A percentile compares a stretch with the other conserved stretches of the same genome.
phyloP scores from a whole-genome alignment of 2,113 vertebrate genomes.

The Phainopepla nitens region DNA sequence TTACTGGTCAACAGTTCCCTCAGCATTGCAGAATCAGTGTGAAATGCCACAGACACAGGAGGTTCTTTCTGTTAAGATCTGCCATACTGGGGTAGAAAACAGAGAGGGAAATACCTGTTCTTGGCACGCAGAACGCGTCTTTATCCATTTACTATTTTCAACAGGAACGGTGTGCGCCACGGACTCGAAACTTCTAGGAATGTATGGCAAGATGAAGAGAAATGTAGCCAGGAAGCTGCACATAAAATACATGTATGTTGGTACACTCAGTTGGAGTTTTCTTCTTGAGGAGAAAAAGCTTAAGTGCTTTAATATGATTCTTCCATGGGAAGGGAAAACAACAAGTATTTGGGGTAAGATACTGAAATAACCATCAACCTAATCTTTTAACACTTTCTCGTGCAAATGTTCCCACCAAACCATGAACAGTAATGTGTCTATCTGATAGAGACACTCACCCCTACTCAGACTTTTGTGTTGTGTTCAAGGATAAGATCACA shows the following conservation, averaged over 20 bases:
- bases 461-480: neutral
- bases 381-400: neutral
- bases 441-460: neutral
- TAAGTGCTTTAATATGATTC: neutral
- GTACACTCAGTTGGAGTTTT: neutral
- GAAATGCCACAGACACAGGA: neutral
- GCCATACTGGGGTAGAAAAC: neutral
- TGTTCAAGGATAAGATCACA: neutral
- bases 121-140: rapidly evolving
- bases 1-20: neutral
- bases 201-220: neutral
- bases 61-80: neutral
- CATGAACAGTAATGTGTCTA: neutral
- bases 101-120: neutral
- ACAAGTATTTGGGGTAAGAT: neutral
- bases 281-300: neutral
- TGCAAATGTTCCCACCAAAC: neutral
- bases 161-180: neutral
- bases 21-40: neutral
- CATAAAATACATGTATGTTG: neutral
- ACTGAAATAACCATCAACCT: neutral
- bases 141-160: neutral
- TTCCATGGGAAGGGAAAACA: neutral
- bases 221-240: neutral
- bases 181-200: neutral